Base-by-base conservation (phyloP, 2,797 vertebrate species). In the Enteromius fasciolatus region DNA sequence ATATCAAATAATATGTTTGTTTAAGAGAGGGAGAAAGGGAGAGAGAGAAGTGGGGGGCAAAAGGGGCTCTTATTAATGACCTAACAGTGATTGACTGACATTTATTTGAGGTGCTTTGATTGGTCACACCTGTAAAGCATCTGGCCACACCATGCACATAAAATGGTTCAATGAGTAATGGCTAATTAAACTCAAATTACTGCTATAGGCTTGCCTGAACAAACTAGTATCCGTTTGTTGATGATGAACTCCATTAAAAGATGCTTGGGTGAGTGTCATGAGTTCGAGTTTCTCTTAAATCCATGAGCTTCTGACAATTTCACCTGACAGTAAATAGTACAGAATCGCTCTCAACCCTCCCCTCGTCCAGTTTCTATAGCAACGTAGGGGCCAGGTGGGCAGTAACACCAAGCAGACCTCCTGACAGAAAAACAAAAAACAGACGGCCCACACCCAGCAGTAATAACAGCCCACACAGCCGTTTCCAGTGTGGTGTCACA, bases 341-440 rank as follows among this genome's bases (percentile, higher is more conserved):
- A 73, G 25, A 31, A 33, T 36, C 5, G 52, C 52, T 64, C 48
- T 33, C 59, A 75, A 33, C 28, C 57, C 73, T 28, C 28, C 41
- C 50, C 82, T 72, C 10, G 9, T 25, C 57, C 67, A 1, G 84
- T 89, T 87, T 81, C 83, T 75, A 76, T 75, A 44, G 67, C 67
- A 86, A 87, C 14, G 50, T 20, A 46, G 69, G 86, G 76, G 69
- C 79, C 78, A 88, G 85, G 86, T 90, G 85, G 64, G 81, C 82
- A 87, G 70, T 78, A 83, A 86, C 77, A 84, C 46, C 57, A 80
- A 52, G 31, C 81, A 82, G 66, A 84, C 67, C 78, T 52, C 83
- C 84, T 85, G 69, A 88, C 82, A 87, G 50, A 79, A 87, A 90
- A 90, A 90, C 68, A 82, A 79, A 90, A 85, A 87, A 66, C 78